Evolutionary conservation across 2,888 invertebrate species (phyloP), one percentile per base, ranked within the genome.

Genomic region (Thera britannica): DNA sequence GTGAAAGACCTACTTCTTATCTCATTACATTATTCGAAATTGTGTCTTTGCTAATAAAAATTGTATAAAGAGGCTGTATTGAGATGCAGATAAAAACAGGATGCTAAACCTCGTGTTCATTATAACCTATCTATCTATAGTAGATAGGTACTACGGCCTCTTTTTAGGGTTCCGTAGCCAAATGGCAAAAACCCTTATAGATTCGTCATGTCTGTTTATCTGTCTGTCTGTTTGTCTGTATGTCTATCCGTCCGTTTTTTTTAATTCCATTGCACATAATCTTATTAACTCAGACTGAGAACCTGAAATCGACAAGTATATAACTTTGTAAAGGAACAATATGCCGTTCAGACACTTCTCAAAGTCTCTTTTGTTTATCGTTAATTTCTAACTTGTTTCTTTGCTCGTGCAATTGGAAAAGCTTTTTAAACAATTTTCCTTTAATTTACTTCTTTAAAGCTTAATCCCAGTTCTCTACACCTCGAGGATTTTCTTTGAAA

Each of bases 371-470:
- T 46, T 46, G 9, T 46, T 46, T 46, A 46, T 46, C 8, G 44
- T 46, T 9, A 58, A 65, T 58, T 36, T 35, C 35, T n/a, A 54
- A 35, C 58, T 46, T 48, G 48, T 54, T 65, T 59, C 46, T 12
- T 58, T 49, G 46, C 55, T 57, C 35, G 49, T 60, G 56, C 65
- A 57, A 57, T 57, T 49, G 9, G 7, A 38, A 48, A 60, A 49
- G 60, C 38, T 60, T 57, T 60, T 61, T 57, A 44, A 35, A 51
- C 44, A 44, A 57, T 41, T 65, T 65, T 49, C 46, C 55, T 60
- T 35, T 62, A 55, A 49, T 64, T 51, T 12, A 8, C 52, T 58
- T 61, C 52, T 35, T 11, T 58, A 34, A 34, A 35, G 51, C 35
- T 65, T 59, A 35, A 60, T 59, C 38, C 41, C 8, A 34, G 59